Evolutionary conservation across 2,888 invertebrate species (phyloP).

Genomic region (Caenorhabditis sp.): DNA sequence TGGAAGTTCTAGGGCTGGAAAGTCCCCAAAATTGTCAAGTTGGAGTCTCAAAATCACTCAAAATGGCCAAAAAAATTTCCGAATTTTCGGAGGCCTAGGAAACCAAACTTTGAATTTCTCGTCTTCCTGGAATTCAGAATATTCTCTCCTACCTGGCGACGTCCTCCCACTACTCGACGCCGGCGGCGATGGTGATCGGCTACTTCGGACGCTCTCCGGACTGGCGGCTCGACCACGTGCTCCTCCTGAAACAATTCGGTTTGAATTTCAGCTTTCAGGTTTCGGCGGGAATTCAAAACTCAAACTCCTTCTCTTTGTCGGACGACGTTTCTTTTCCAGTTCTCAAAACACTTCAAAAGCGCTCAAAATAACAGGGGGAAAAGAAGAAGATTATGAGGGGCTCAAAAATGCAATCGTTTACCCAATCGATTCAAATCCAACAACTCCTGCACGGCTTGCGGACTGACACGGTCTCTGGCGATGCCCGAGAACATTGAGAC

Average conservation of each 20-base stretch:
- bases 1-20: too few relatives aligned
- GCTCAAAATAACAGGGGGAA: not conserved
- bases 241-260: slow-evolving; percentile 46
- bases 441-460: slow-evolving; percentile 82
- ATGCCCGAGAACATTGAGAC: slow-evolving; percentile 81
- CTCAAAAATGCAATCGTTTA: slow-evolving; percentile 12
- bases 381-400: not conserved
- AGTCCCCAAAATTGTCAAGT: not conserved
- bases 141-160: slow-evolving; percentile 66
- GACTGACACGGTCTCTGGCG: slow-evolving; percentile 79
- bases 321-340: too few relatives aligned
- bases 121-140: not conserved
- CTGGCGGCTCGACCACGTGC: slow-evolving; percentile 78
- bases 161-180: slow-evolving; percentile 78
- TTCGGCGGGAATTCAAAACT: too few relatives aligned
- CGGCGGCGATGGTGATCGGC: slow-evolving; percentile 79
- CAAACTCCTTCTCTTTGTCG: too few relatives aligned
- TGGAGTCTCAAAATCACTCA: not conserved
- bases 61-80: too few relatives aligned
- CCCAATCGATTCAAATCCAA: slow-evolving; percentile 79
- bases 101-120: too few relatives aligned
- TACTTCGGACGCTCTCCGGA: slow-evolving; percentile 81
- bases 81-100: too few relatives aligned
- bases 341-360: too few relatives aligned
- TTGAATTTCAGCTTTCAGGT: not conserved